Evolutionary conservation across 2,888 invertebrate genomes (phyloP).

Genomic region (Erannis defoliaria): DNA sequence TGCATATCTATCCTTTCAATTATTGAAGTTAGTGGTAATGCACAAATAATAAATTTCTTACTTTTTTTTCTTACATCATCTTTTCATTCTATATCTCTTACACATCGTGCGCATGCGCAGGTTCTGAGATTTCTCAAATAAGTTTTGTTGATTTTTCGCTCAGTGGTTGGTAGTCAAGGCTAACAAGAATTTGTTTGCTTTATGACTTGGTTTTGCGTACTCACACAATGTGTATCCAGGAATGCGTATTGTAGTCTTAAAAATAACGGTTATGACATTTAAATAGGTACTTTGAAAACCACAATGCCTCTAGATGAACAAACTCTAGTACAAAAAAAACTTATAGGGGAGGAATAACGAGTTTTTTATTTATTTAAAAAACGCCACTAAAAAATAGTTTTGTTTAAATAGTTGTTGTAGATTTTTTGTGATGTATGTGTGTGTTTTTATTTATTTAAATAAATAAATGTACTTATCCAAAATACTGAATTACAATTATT

Average conservation of each 20-base stretch:
- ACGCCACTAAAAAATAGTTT: too few species aligned
- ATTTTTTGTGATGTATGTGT: too few species aligned
- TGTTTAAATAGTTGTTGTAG: too few species aligned
- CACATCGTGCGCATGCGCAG: neutral
- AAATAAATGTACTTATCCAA: too few species aligned
- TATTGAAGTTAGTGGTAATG: too few species aligned
- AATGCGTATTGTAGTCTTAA: constrained; percentile 1
- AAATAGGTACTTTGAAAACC: neutral
- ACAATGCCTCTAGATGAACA: neutral
- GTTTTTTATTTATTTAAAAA: too few species aligned
- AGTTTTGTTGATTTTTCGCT: neutral
- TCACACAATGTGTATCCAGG: neutral
- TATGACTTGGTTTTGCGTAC: constrained; percentile 17
- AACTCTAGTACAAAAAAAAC: too few species aligned
- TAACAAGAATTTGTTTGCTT: constrained; percentile 22
- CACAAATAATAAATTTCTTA: neutral
- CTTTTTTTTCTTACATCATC: neutral
- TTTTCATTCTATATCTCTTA: too few species aligned
- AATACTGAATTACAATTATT: too few species aligned
- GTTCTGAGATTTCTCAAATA: neutral
- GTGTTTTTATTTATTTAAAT: too few species aligned
- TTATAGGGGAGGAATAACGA: too few species aligned
- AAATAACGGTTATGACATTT: constrained; percentile 3
- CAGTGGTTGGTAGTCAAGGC: constrained; percentile 16
- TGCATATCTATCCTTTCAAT: too few species aligned